Evolutionary conservation across 2,113 vertebrate genomes (phyloP), one percentile per base, ranked within the genome.

Genomic region (Verasper variegatus): DNA sequence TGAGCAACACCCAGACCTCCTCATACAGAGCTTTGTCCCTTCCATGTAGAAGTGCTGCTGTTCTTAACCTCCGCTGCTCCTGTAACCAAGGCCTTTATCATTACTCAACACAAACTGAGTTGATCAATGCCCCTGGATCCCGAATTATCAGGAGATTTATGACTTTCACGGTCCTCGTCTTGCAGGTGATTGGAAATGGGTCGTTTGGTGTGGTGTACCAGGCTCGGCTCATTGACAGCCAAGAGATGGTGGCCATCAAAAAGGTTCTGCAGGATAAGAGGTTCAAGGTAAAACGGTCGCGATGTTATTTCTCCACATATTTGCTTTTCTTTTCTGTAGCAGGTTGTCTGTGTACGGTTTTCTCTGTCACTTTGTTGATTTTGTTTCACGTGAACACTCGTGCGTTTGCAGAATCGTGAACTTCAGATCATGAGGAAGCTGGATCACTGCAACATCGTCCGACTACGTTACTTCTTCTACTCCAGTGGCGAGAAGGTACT

Each of bases 201-300:
- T 98, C 97, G 0, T 98, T 98, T 17, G 96, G 97, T 15, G 97
- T 98, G 0, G 97, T 98, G 74, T 98, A 97, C 89, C 97, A 98
- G 89, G 97, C 96, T 37, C 95, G 96, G 18, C 94, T 98, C 83
- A 95, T 96, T n/a, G 96, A 96, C 84, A 95, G 94, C 18, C 96
- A 96, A 59, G 97, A 98, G 84, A 95, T 98, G 94, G 96, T 98
- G 82, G 97, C 97, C 69, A 98, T 98, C 83, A 98, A 98, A 87
- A 98, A 98, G 78, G 97, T 98, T 79, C 93, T 98, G 65, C 97
- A 98, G 90, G 97, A 98, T 79, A 98, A 97, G 84, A 94, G 97
- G 86, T 98, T 98, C 84, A 98, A 98, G 97, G 97, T 96, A 85
- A 24, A 31, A 7, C 8, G 51, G 11, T 15, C 0, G 21, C 35